Evolutionary conservation across 2,888 invertebrate genomes (phyloP).

Genomic region (Sclerodermus sp.): DNA sequence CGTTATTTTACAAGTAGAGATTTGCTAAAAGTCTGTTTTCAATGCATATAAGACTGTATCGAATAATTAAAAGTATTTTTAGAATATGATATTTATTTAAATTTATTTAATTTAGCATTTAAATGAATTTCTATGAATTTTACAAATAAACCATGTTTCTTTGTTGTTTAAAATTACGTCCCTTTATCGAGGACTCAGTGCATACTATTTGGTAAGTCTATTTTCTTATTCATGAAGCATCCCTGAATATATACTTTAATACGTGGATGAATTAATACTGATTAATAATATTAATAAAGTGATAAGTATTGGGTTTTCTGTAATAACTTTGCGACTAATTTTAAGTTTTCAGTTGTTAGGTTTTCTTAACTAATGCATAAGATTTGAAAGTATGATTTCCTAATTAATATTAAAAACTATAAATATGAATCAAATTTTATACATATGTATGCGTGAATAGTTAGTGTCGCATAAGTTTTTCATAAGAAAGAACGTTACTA

Average conservation of each 20-base stretch:
- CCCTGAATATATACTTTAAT: constrained; percentile 30
- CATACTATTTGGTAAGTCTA: constrained; percentile 53
- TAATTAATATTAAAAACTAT: not conserved
- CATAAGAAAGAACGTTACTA: too few relatives aligned
- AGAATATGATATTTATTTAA: constrained; percentile 17
- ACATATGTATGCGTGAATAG: too few relatives aligned
- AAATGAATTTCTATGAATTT: not conserved
- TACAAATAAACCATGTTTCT: constrained; percentile 51
- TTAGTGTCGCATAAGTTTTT: too few relatives aligned
- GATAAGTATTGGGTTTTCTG: constrained; percentile 14
- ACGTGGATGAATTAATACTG: constrained; percentile 22
- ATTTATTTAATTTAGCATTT: constrained; percentile 2
- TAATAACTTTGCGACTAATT: constrained; percentile 11
- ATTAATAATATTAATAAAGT: constrained; percentile 26
- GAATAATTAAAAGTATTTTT: not conserved
- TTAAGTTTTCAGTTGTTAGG: not conserved
- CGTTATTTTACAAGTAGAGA: too few relatives aligned
- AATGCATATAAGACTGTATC: too few relatives aligned
- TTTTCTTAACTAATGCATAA: constrained; percentile 6
- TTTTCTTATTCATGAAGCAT: constrained; percentile 27
- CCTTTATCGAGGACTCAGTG: constrained; percentile 55
- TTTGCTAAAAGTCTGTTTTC: too few relatives aligned
- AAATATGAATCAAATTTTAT: too few relatives aligned
- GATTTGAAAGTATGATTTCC: constrained; percentile 11
- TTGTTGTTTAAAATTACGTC: constrained; percentile 55